Base-by-base conservation (phyloP, 2,888 invertebrate genomes). In the Nasonia oneida region DNA sequence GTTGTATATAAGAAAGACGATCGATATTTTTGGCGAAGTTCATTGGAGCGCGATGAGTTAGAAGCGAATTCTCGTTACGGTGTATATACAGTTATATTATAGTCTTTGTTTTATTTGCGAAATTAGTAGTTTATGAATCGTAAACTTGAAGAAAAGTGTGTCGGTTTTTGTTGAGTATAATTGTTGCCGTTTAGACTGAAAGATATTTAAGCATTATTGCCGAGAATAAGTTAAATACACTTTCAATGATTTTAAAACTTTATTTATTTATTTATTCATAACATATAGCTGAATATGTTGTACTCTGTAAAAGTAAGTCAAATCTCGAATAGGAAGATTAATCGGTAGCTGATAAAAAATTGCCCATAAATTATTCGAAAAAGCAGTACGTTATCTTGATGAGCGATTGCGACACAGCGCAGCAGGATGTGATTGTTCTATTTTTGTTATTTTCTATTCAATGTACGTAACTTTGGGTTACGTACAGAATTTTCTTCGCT, bases 361-460 rank as follows among this genome's bases (percentile, higher is more conserved):
- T 15, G 33, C 33, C 29, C 33, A 67, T 23, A 29, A 23, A 61
- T 8, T n/a, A 29, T 67, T 61, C 10, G 23, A 67, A 67, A 29
- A 67, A 33, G 12, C 12, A 29, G 29, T 29, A 8, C 3, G 15
- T 6, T 67, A 67, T 76, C 29, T 37, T 76, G 76, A 57, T 53
- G 33, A 76, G 37, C 12, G n/a, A 53, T 82, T 82, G 75, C 75
- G 37, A 82, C 67, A 71, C 39, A 42, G 39, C 10, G 42, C 39
- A n/a, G n/a, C 1, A 39, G 37, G 37, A 37, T n/a, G n/a, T 39
- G 81, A 75, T 81, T 75, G 42, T 81, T 74, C 12, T 73, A 67
- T 29, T 74, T 57, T 33, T 74, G 42, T 81, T 39, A 42, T 74
- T 80, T 73, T 80, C 80, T 73, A 74, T 74, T 80, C 80, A 37